A percentile compares a stretch with the other conserved stretches of the same genome.
These are phyloP conservation scores for Calameuta pallipes DNA, from an alignment of 2,888 invertebrate species.

Conservation along the genomic window DNA sequence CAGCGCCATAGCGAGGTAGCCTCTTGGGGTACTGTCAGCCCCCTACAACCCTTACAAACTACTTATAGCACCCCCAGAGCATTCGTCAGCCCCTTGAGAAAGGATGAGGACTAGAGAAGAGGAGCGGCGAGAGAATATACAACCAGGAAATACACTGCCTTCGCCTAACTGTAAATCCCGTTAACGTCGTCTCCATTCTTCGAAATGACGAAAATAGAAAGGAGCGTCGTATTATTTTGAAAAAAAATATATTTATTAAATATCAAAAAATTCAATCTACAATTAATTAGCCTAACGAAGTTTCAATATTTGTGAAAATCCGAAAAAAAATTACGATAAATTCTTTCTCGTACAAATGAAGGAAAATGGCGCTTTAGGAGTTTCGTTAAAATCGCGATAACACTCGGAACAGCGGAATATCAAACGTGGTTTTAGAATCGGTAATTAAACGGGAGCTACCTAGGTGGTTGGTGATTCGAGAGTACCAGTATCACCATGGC, in stretches of 20 bases:
- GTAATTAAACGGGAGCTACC: slow-evolving; percentile 50
- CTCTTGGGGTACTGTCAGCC: not conserved
- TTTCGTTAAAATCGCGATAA: slow-evolving; percentile 50
- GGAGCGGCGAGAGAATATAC: not conserved
- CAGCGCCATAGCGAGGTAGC: not conserved
- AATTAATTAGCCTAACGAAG: not conserved
- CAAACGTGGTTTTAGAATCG: slow-evolving; percentile 39
- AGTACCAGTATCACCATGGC: not conserved
- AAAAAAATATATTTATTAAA: not conserved
- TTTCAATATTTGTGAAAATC: not conserved
- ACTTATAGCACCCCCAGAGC: not conserved
- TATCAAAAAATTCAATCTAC: not conserved
- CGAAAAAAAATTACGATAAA: not conserved
- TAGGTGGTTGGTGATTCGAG: slow-evolving; percentile 6
- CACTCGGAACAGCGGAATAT: slow-evolving; percentile 37
- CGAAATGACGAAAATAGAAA: not conserved
- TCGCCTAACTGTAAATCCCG: not conserved
- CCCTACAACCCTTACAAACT: not conserved
- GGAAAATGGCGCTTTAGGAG: not conserved
- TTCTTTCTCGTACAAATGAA: not conserved
- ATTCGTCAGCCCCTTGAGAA: not conserved
- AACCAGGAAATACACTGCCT: not conserved
- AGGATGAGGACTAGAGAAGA: not conserved
- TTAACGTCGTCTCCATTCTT: not conserved
- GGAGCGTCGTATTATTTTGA: not conserved